Base-by-base conservation (phyloP, 1,140 invertebrate genomes). In the Panagrolaimus sp. region DNA sequence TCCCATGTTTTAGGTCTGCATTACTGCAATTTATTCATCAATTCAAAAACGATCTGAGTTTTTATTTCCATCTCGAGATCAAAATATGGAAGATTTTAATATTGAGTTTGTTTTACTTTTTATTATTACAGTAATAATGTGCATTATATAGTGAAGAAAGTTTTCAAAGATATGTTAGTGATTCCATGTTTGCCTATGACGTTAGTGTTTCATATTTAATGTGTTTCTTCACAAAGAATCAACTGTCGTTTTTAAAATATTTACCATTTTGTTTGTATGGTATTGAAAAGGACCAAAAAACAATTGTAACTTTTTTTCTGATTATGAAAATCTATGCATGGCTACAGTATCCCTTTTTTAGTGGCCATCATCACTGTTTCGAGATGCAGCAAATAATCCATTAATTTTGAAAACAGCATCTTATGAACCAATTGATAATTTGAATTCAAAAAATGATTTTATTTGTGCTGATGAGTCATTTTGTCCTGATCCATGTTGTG, bases 141-240 rank as follows among this genome's bases (percentile, higher is more conserved):
- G 2, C 47, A 4, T 48, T 23, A 4, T 48, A 9, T 13, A 57
- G 51, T 8, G 51, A 57, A 57, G 51, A 57, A 11, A 20, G 51
- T 8, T 57, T 57, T 27, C 51, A 16, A 20, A 13, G 27, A 11
- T 27, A 25, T 16, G 51, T 57, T 16, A 16, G 51, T 23, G 51
- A 57, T 27, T 57, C 51, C 0, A 57, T 57, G 51, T 57, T 57
- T 13, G 51, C 51, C 51, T 57, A n/a, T 25, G 51, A 57, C n/a
- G 51, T 57, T 13, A 57, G 51, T 27, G 13, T 57, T 27, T 20
- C 51, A 20, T 57, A 57, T 8, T 25, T 57, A 4, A 57, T 57
- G 51, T 57, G 51, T 23, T 57, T 57, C 20, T 57, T 57, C 11
- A 27, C 27, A 8, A 57, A 57, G 20, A 57, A 25, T 57, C 51